Conservation (phyloP, 2,888 invertebrate species). For the Agrochola macilenta region DNA sequence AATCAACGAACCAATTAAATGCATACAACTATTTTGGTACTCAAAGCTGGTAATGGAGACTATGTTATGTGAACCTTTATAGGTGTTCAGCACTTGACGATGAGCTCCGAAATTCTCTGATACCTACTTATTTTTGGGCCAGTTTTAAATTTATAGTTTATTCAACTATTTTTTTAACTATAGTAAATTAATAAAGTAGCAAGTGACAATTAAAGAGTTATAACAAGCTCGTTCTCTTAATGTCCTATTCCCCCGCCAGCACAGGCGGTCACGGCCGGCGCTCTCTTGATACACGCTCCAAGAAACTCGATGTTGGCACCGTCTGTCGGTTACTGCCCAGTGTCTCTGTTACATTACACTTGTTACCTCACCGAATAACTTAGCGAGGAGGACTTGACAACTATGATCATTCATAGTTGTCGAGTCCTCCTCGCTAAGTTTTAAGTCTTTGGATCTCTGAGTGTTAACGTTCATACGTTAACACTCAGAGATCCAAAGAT, state of each 20-base stretch:
- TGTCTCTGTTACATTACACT: constrained; percentile 54
- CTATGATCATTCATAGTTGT: too few species aligned
- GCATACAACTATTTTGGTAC: not conserved
- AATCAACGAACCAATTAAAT: not conserved
- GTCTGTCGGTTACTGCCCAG: constrained; percentile 56
- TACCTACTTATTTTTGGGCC: not conserved
- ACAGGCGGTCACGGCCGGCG: constrained; percentile 67
- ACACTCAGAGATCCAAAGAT: too few species aligned
- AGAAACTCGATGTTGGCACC: constrained; percentile 64
- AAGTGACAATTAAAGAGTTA: not conserved
- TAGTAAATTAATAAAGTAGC: not conserved
- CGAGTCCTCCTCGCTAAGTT: too few species aligned
- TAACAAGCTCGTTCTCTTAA: accelerated
- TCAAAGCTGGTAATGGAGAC: too few species aligned
- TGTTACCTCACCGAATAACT: constrained; percentile 40
- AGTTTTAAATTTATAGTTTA: not conserved
- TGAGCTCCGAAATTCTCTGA: too few species aligned
- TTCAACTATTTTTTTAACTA: not conserved
- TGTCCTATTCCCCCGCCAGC: constrained; percentile 56
- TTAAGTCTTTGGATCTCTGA: too few species aligned
- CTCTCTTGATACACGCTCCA: constrained; percentile 73
- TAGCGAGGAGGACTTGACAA: constrained; percentile 7
- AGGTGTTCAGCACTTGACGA: too few species aligned
- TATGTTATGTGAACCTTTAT: not conserved
- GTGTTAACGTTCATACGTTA: too few species aligned